These are phyloP conservation scores for Dasypolia templi DNA, from an alignment of 2,888 invertebrate species.

Conservation along the genomic window DNA sequence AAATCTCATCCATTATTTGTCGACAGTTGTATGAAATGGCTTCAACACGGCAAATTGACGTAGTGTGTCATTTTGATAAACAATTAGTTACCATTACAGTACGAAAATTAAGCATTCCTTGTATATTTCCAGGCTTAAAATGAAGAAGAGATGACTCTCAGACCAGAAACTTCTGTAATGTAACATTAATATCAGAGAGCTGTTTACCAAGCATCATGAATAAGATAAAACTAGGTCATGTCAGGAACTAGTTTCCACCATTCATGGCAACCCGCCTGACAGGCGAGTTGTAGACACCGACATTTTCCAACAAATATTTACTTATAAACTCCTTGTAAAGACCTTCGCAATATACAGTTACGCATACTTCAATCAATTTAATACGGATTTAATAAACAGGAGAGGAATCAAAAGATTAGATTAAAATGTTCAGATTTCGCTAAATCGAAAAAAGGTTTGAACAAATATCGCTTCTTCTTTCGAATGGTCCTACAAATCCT, in stretches of 20 bases:
- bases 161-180: constrained; percentile 23
- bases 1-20: background rate
- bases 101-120: too few species aligned
- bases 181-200: constrained; percentile 33
- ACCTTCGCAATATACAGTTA: constrained; percentile 21
- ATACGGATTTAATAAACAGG: constrained; percentile 31
- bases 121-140: background rate
- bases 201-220: constrained; percentile 57
- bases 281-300: constrained; percentile 24
- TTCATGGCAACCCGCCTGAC: constrained; percentile 46
- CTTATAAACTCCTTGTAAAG: constrained; percentile 22
- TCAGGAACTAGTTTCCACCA: constrained; percentile 49
- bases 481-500: constrained; percentile 17
- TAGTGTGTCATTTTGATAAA: background rate
- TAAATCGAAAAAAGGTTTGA: constrained; percentile 41
- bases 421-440: background rate
- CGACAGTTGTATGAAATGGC: background rate
- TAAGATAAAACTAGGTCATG: constrained; percentile 60
- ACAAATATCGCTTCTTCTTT: constrained; percentile 13
- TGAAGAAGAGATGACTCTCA: constrained; percentile 7
- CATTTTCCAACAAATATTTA: constrained; percentile 47
- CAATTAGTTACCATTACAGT: background rate
- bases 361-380: constrained; percentile 12
- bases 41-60: background rate
- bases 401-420: constrained; percentile 8